These are phyloP conservation scores for Montipora sp. DNA, from an alignment of 64 coral and sea anemone genomes.

Conservation along the genomic window DNA sequence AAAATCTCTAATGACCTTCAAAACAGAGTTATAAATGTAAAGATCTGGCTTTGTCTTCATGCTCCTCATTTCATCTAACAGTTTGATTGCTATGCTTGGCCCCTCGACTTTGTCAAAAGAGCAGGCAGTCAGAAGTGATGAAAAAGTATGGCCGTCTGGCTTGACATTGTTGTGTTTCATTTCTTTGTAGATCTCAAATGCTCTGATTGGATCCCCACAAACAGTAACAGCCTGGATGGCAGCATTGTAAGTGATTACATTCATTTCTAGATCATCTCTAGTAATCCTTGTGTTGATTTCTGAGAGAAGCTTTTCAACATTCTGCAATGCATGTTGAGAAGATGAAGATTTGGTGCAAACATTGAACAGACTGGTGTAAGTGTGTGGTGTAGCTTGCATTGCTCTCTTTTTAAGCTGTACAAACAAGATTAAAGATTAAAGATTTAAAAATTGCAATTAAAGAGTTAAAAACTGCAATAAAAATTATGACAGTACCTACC, in stretches of 20 bases:
- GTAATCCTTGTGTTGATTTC: constrained; percentile 41
- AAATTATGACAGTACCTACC: too few relatives aligned
- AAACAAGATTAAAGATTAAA: neutral
- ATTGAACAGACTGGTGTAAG: constrained; percentile 83
- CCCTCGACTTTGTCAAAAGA: constrained; percentile 52
- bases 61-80: constrained; percentile 80
- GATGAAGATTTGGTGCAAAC: constrained; percentile 45
- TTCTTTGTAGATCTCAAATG: constrained; percentile 72
- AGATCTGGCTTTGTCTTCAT: constrained; percentile 76
- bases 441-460: too few relatives aligned
- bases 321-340: constrained; percentile 32
- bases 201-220: constrained; percentile 32
- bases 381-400: constrained; percentile 69
- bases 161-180: constrained; percentile 40
- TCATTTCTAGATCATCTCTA: constrained; percentile 41
- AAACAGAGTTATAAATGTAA: constrained; percentile 79
- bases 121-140: constrained; percentile 77
- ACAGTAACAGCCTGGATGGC: constrained; percentile 84
- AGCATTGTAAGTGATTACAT: constrained; percentile 87
- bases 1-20: constrained; percentile 80
- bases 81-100: constrained; percentile 42
- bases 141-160: constrained; percentile 72
- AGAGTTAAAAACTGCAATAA: neutral
- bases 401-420: constrained; percentile 83
- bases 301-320: constrained; percentile 62